Evolutionary conservation across 2,888 invertebrate species (phyloP).

Genomic region (Agapetus fuscipes): DNA sequence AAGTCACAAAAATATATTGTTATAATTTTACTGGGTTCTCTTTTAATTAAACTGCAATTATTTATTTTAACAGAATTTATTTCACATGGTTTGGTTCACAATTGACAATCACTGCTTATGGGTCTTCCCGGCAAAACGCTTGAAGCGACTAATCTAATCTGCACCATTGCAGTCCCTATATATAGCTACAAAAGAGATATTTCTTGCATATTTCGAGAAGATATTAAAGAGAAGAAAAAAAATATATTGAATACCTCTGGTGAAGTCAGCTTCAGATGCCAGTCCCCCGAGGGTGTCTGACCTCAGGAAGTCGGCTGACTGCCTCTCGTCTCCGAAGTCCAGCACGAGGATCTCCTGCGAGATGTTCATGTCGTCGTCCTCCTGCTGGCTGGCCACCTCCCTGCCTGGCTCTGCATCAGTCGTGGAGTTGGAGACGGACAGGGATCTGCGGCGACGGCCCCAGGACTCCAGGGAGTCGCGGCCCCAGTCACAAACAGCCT

Average conservation of each 20-base stretch:
- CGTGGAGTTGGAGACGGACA: slow-evolving; percentile 32
- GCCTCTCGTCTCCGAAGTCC: slow-evolving; percentile 85
- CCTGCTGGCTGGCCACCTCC: slow-evolving; percentile 53
- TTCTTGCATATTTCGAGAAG: too few relatives aligned
- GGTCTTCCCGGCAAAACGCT: too few relatives aligned
- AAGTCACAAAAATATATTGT: slow-evolving; percentile 28
- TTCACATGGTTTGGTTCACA: too few relatives aligned
- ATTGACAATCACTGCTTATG: not conserved
- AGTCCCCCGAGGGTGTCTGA: slow-evolving; percentile 58
- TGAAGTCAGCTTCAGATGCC: slow-evolving; percentile 54
- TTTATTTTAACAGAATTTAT: too few relatives aligned
- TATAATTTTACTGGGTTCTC: too few relatives aligned
- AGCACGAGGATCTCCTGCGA: slow-evolving; percentile 89
- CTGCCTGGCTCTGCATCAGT: slow-evolving; percentile 35
- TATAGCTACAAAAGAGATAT: too few relatives aligned
- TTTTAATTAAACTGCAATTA: too few relatives aligned
- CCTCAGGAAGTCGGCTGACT: slow-evolving; percentile 68
- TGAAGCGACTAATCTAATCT: too few relatives aligned
- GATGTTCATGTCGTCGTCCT: slow-evolving; percentile 81
- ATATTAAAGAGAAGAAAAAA: too few relatives aligned
- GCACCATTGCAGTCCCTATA: too few relatives aligned
- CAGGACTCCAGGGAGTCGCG: slow-evolving; percentile 83
- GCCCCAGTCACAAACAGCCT: slow-evolving; percentile 88
- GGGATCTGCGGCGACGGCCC: slow-evolving; percentile 80
- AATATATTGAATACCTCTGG: slow-evolving; percentile 49